Conservation (phyloP, 2,113 vertebrate genomes). For the Gallinago undulata region DNA sequence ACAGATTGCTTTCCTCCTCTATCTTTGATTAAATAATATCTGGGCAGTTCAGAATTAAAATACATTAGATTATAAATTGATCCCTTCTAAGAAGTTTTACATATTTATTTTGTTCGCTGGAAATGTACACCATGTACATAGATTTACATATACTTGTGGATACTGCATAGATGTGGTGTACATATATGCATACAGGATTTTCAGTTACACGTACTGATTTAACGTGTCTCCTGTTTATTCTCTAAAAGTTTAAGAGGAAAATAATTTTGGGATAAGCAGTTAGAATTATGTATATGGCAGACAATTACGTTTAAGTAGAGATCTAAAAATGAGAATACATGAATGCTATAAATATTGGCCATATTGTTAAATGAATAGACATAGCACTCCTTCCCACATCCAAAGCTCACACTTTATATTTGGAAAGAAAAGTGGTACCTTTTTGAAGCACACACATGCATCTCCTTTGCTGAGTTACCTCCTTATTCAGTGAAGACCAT, state of each 20-base stretch:
- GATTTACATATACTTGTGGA: neutral
- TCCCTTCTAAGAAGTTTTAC: neutral
- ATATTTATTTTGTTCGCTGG: neutral
- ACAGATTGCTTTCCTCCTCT: neutral
- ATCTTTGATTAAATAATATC: neutral
- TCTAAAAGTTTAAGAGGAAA: neutral
- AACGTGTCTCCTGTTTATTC: neutral
- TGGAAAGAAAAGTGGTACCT: constrained; percentile 40
- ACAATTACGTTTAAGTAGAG: neutral
- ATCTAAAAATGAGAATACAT: neutral
- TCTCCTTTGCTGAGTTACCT: neutral
- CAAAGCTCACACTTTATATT: constrained; percentile 31
- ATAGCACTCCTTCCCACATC: constrained; percentile 36
- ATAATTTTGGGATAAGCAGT: neutral
- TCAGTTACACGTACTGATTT: neutral
- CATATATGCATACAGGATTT: neutral
- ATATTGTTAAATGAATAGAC: constrained; percentile 25
- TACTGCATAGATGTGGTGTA: neutral
- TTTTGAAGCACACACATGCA: neutral
- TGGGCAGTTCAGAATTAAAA: neutral
- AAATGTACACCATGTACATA: neutral
- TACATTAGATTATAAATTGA: neutral
- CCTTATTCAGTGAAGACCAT: neutral
- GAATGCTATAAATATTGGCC: constrained; percentile 30
- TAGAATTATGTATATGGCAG: neutral